Evolutionary conservation across 2,888 invertebrate genomes (phyloP), one percentile per base, ranked within the genome.

Genomic region (Eustalomyia histrio): DNA sequence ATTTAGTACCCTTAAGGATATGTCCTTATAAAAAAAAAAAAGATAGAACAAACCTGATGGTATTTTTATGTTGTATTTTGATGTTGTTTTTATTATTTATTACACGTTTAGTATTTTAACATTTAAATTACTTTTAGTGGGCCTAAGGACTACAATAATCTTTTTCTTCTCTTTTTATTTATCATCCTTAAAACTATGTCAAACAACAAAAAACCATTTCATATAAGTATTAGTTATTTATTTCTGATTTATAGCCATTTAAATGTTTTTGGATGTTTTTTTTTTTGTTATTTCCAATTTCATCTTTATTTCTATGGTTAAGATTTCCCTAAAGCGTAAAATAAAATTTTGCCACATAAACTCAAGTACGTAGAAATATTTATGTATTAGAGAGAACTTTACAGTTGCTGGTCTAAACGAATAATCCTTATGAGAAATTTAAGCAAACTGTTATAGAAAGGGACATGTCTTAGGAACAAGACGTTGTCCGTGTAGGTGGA

Each of bases 191-290:
- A 33, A 33, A 57, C 17, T 17, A 52, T 29, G 17, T 6, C 6
- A 14, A 39, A 6, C n/a, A 14, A n/a, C n/a, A 14, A 29, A 52
- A 18, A 50, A 33, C 24, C 55, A 55, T 57, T 63, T 63, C 63
- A 55, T 63, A 63, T 29, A 18, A 63, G 63, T 33, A 57, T 53
- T 47, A n/a, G 43, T 33, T 12, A 64, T 64, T 47, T 57, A 57
- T 64, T 64, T 55, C 8, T 64, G 73, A 64, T 73, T 73, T 73
- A 64, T 73, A 57, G 29, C 16, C 21, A 39, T 73, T 73, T 64
- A 73, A 73, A 73, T 57, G 64, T 35, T 73, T 73, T 73, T 63
- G 53, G 21, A 8, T 29, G 18, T 69, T 6, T 29, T 21, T 29
- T 43, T 9, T 16, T n/a, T n/a, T n/a, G n/a, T n/a, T n/a, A n/a